These are phyloP conservation scores for Eidolon helvum DNA, from an alignment of 2,113 vertebrate genomes.

Conservation along the genomic window DNA sequence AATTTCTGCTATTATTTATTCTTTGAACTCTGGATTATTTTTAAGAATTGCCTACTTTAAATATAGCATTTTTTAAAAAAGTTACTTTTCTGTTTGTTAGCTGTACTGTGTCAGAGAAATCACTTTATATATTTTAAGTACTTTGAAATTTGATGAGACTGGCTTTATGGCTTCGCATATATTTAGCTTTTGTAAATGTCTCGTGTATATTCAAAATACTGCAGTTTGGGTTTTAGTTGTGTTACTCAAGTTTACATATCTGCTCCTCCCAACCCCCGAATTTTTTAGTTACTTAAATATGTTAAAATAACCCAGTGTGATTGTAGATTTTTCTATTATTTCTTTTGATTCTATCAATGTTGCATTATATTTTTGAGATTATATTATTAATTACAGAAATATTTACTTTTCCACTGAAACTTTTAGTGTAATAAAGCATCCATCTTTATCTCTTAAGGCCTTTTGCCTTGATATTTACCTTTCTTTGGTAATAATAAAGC, in stretches of 20 bases:
- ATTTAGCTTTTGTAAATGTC: not conserved
- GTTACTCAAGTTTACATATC: not conserved
- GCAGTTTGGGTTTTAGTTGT: not conserved
- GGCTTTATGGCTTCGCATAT: not conserved
- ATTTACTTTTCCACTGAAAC: too few relatives aligned
- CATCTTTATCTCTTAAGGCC: too few relatives aligned
- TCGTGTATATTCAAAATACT: not conserved
- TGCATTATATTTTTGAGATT: not conserved
- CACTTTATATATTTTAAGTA: not conserved
- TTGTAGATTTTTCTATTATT: not conserved
- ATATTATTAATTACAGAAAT: not conserved
- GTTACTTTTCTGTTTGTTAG: not conserved
- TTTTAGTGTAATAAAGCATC: too few relatives aligned
- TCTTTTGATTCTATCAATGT: not conserved
- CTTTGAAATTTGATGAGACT: not conserved
- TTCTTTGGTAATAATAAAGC: too few relatives aligned
- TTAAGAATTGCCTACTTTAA: not conserved
- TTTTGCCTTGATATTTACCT: too few relatives aligned
- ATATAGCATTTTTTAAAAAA: not conserved
- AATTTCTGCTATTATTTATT: not conserved
- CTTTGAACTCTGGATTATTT: not conserved
- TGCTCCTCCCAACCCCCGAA: too few relatives aligned
- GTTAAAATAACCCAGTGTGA: not conserved
- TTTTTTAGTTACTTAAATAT: not conserved
- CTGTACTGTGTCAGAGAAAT: not conserved